Evolutionary conservation across 2,888 invertebrate genomes (phyloP).

Genomic region (Lepidonotus clava): DNA sequence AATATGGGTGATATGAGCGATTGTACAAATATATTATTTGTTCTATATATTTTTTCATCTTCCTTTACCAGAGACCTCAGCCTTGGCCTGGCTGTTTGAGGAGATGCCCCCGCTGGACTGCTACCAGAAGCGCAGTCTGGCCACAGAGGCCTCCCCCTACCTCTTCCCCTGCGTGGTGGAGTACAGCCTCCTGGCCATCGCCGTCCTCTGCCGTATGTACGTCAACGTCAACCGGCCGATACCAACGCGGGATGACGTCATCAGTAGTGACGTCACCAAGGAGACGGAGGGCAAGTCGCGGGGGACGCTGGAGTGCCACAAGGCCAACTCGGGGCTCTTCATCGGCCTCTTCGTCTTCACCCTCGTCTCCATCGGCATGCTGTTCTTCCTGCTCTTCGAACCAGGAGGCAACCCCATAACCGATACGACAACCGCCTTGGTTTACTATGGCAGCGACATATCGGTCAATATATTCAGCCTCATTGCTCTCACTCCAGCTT

Average conservation of each 20-base stretch:
- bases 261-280: neutral
- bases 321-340: constrained; percentile 80
- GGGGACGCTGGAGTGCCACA: constrained; percentile 76
- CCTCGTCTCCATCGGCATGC: constrained; percentile 74
- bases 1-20: too few relatives aligned
- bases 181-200: constrained; percentile 57
- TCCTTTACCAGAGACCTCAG: neutral
- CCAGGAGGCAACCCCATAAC: constrained; percentile 54
- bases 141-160: constrained; percentile 55
- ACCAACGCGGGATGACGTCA: neutral
- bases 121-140: constrained; percentile 25
- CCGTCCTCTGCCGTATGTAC: constrained; percentile 56
- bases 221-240: neutral
- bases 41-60: too few relatives aligned
- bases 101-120: constrained; percentile 19
- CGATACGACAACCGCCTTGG: constrained; percentile 66
- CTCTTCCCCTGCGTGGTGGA: constrained; percentile 58
- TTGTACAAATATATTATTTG: too few relatives aligned
- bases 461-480: constrained; percentile 22
- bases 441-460: constrained; percentile 39
- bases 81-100: constrained; percentile 18
- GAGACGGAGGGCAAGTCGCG: neutral
- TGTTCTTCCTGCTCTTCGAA: constrained; percentile 77
- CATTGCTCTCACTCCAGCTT: constrained; percentile 7
- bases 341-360: constrained; percentile 80